Evolutionary conservation across 2,113 vertebrate genomes (phyloP).

Genomic region (Gopherus flavomarginatus): DNA sequence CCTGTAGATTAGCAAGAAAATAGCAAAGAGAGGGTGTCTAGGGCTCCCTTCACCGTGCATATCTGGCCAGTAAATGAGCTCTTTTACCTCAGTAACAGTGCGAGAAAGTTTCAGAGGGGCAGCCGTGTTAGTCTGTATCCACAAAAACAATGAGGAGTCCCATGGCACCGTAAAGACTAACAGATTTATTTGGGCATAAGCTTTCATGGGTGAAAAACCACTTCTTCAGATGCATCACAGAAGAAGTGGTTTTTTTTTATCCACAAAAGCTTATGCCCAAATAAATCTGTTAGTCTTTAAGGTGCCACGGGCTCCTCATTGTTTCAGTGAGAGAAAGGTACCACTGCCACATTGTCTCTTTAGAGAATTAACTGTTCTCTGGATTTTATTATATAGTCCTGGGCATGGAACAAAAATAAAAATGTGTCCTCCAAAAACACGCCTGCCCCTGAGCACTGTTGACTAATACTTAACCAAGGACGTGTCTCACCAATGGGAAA

Average conservation of each 20-base stretch:
- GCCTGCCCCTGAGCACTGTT: not conserved
- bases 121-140: no score
- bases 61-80: not conserved
- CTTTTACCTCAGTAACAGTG: fast-evolving
- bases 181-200: no score
- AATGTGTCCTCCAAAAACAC: not conserved
- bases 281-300: no score
- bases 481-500: not conserved
- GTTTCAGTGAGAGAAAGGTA: not conserved
- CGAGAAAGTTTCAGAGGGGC: not conserved
- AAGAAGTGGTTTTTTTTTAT: no score
- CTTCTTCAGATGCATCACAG: no score
- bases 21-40: no score
- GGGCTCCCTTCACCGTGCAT: no score
- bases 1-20: not conserved
- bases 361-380: not conserved
- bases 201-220: no score
- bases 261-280: no score
- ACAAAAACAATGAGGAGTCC: no score
- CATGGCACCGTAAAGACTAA: no score
- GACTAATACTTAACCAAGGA: not conserved
- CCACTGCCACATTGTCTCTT: not conserved
- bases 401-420: not conserved
- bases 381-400: not conserved
- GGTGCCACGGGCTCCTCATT: no score